Percentiles rank a stretch among this genome's conserved stretches.
phyloP scores from a whole-genome alignment of 2,888 invertebrate species.

The Drosophila greeni region DNA sequence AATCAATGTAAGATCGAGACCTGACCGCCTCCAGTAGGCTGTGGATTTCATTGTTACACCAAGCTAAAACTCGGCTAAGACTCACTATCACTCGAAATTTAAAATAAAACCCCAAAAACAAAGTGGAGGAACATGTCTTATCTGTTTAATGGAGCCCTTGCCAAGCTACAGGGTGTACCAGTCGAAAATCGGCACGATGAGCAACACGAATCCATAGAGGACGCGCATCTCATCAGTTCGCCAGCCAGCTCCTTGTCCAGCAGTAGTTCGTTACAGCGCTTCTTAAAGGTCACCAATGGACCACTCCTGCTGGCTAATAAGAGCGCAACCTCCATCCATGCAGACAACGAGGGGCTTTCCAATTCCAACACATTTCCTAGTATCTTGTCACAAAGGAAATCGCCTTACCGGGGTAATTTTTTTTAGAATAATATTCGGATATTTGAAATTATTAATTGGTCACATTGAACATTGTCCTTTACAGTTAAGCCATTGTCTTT shows the following conservation, averaged over 20 bases:
- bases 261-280: conserved; percentile 67
- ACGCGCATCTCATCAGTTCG: not conserved
- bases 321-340: conserved; percentile 18
- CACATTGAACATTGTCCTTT: not conserved
- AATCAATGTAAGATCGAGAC: not conserved
- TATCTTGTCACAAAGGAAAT: conserved; percentile 51
- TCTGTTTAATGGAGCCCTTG: conserved; percentile 59
- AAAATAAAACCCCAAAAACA: conserved; percentile 40
- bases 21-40: conserved; percentile 36
- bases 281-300: conserved; percentile 67
- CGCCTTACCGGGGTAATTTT: conserved; percentile 16
- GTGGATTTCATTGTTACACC: conserved; percentile 10
- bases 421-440: not conserved
- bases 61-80: not conserved
- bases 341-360: conserved; percentile 27
- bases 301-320: conserved; percentile 3
- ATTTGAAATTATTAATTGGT: not conserved
- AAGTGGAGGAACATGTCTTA: conserved; percentile 46
- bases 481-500: not conserved
- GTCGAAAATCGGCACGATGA: not conserved
- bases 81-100: conserved; percentile 48
- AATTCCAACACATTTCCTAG: conserved; percentile 44
- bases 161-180: conserved; percentile 38
- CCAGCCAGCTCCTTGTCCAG: conserved; percentile 33
- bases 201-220: too few relatives aligned